A percentile compares a stretch with the other conserved stretches of the same genome.
Conservation (phyloP, 2,113 vertebrate species). For the Grammomys surdaster region DNA sequence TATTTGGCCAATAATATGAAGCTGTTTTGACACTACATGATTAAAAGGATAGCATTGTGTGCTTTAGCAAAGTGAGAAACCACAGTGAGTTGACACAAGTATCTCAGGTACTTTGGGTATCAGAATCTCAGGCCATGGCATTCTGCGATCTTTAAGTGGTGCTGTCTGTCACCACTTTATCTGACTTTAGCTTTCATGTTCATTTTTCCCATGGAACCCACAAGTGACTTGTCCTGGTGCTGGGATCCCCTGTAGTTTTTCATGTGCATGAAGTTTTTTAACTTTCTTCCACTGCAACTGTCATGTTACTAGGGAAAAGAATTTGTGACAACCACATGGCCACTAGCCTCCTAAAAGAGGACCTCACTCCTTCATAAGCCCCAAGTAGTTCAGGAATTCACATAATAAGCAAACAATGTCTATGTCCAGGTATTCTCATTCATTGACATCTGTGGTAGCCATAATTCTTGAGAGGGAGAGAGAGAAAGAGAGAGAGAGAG, state of each 20-base stretch:
- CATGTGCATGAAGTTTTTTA: background rate
- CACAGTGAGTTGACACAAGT: background rate
- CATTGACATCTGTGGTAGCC: background rate
- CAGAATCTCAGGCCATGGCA: background rate
- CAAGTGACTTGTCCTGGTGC: background rate
- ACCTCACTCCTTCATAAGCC: background rate
- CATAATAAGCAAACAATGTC: background rate
- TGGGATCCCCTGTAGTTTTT: background rate
- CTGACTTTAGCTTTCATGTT: background rate
- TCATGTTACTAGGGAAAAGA: background rate
- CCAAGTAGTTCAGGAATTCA: background rate
- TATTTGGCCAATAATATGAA: background rate
- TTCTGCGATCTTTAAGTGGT: background rate
- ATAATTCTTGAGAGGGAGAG: background rate
- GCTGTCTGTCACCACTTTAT: background rate
- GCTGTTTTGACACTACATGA: background rate
- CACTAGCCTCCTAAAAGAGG: background rate
- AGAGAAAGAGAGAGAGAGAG: background rate
- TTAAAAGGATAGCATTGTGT: background rate
- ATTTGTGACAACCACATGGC: background rate
- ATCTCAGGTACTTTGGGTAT: background rate
- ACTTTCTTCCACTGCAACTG: background rate
- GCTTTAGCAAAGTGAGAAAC: conserved; percentile 24
- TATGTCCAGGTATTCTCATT: background rate
- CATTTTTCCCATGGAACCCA: background rate